Evolutionary conservation across 2,888 invertebrate genomes (phyloP), one percentile per base, ranked within the genome.

Genomic region (Bedellia somnulentella): DNA sequence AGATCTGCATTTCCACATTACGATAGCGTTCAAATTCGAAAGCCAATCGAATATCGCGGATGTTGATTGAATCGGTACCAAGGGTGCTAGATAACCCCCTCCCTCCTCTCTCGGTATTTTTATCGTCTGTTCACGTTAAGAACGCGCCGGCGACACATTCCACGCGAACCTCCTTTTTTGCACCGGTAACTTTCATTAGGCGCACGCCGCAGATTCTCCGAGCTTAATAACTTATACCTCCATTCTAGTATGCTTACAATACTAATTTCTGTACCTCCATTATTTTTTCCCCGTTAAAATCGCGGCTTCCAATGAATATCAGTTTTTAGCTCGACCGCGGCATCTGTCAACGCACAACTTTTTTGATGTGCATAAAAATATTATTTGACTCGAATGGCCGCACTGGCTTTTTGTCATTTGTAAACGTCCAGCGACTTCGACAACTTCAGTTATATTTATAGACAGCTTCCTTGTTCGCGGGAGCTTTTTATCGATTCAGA

Each of bases 71-170:
- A 71, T 67, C 64, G 61, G 67, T 68, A 62, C 52, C 52, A 53
- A 51, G 54, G 57, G 54, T 56, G 56, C 24, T 15, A 14, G 26
- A 13, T 8, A 27, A 5, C 14, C 15, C 21, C 17, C 17, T 4
- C 25, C n/a, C 14, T 46, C 47, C 35, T 30, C 46, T 51, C 47
- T 55, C 54, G 70, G 67, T 66, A 68, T 73, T 71, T 73, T 68
- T 73, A 71, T 70, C 60, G 68, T 57, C 63, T 60, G 67, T 71
- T 59, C 66, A 58, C 62, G 66, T 61, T 49, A 59, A 58, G 57
- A 60, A 60, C 67, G 67, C 71, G 61, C 57, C 50, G 61, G 64
- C 68, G 67, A 73, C 71, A 71, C 73, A 73, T 73, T 70, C 73
- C 52, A 55, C 52, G 45, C 67, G 61, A 52, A 54, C 54, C 61